These are phyloP conservation scores for Procambarus virginalis DNA, from an alignment of 1,140 invertebrate genomes.

Conservation along the genomic window DNA sequence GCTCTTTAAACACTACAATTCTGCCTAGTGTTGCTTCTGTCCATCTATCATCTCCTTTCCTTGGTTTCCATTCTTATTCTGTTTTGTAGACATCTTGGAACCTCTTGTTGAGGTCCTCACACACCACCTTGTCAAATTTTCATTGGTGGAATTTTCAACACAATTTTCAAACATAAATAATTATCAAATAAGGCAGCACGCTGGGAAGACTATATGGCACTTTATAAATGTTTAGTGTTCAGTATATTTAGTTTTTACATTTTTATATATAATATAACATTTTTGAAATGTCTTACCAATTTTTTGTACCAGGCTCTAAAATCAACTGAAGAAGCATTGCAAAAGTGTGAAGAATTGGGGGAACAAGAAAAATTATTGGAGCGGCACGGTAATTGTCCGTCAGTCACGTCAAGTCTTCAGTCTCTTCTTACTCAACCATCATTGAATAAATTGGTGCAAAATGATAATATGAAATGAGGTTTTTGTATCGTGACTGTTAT, in stretches of 20 bases:
- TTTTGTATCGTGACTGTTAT: neutral
- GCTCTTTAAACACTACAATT: too few relatives aligned
- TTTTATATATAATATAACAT: neutral
- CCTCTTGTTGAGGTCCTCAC: too few relatives aligned
- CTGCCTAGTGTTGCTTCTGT: too few relatives aligned
- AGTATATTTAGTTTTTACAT: neutral
- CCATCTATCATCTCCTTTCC: too few relatives aligned
- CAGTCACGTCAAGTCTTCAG: slow-evolving; percentile 14
- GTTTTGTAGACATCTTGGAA: too few relatives aligned
- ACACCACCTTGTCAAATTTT: too few relatives aligned
- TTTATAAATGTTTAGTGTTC: neutral
- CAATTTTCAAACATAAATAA: too few relatives aligned
- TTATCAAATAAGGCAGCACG: too few relatives aligned
- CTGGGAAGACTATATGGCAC: too few relatives aligned
- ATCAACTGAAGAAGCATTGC: neutral
- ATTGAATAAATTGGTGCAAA: neutral
- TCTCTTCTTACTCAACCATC: neutral
- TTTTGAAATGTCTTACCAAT: neutral
- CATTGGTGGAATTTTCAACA: too few relatives aligned
- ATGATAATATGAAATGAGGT: neutral
- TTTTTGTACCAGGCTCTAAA: neutral
- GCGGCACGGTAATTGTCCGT: neutral
- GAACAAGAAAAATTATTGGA: neutral
- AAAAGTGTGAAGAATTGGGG: slow-evolving; percentile 14
- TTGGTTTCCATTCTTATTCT: too few relatives aligned